Percentiles rank a stretch among this genome's conserved stretches.
phyloP scores from a whole-genome alignment of 2,113 vertebrate genomes.

The Pterocles orientalis region DNA sequence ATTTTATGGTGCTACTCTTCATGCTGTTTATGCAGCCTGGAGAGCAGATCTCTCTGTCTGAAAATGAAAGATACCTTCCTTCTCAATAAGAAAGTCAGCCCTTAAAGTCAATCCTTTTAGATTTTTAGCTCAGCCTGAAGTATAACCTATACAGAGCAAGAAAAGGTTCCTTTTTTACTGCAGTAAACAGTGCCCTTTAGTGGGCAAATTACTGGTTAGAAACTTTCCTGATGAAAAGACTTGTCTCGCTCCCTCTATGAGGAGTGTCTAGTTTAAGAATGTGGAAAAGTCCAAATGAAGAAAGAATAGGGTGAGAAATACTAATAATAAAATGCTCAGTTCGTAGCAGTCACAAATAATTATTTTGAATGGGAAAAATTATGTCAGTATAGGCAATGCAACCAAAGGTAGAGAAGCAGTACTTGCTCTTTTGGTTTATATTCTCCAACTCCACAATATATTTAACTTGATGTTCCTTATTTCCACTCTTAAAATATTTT shows the following conservation, averaged over 20 bases:
- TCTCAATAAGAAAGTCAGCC: background rate
- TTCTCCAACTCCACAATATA: background rate
- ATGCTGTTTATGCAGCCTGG: background rate
- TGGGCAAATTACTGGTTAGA: background rate
- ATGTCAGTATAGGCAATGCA: background rate
- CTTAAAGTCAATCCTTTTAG: background rate
- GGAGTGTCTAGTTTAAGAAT: background rate
- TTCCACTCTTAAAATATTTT: background rate
- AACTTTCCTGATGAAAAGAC: background rate
- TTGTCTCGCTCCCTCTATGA: background rate
- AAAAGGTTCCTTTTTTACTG: background rate
- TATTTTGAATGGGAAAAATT: background rate
- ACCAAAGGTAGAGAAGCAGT: background rate
- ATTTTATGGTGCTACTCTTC: background rate
- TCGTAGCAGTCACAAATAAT: background rate
- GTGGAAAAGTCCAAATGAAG: background rate
- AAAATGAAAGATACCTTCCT: background rate
- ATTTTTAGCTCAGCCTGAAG: background rate
- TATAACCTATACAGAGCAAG: background rate
- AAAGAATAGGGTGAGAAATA: background rate
- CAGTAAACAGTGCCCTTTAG: conserved; percentile 40
- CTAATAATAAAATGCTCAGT: background rate
- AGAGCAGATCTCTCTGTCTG: background rate
- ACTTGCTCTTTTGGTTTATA: background rate
- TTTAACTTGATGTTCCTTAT: background rate